Evolutionary conservation across 1,140 invertebrate species (phyloP).

Genomic region (Drosophila ficusphila): DNA sequence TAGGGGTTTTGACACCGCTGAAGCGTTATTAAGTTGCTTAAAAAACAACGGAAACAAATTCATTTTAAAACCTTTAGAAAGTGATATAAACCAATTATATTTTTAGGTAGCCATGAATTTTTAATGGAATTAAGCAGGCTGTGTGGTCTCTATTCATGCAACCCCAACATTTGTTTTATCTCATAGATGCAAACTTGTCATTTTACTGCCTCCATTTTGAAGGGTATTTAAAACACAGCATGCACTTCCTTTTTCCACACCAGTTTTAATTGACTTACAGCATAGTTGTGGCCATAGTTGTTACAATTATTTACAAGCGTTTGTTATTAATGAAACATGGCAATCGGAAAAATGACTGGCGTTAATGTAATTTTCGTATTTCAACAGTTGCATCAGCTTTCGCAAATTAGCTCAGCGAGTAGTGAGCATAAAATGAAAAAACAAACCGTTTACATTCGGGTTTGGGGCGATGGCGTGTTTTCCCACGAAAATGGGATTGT

Average conservation of each 20-base stretch:
- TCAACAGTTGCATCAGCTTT: slow-evolving; percentile 32
- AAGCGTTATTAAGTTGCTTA: background rate
- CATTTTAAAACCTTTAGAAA: too few relatives aligned
- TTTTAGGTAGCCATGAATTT: too few relatives aligned
- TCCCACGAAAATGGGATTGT: slow-evolving; percentile 18
- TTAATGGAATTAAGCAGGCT: too few relatives aligned
- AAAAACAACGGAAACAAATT: too few relatives aligned
- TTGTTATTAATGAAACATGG: slow-evolving; percentile 17
- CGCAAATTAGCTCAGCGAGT: slow-evolving; percentile 14
- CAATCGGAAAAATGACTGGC: slow-evolving; percentile 29
- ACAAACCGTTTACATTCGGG: slow-evolving; percentile 1
- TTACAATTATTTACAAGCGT: slow-evolving; percentile 11
- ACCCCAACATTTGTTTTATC: background rate
- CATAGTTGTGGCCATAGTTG: slow-evolving; percentile 18
- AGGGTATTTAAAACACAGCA: slow-evolving; percentile 3
- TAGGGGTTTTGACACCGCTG: background rate
- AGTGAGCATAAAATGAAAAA: slow-evolving; percentile 4
- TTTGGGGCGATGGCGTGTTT: slow-evolving; percentile 7
- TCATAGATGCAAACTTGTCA: too few relatives aligned
- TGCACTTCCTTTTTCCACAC: background rate
- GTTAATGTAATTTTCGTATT: slow-evolving; percentile 34
- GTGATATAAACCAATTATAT: too few relatives aligned
- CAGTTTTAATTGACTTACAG: slow-evolving; percentile 36
- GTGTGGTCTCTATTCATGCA: too few relatives aligned
- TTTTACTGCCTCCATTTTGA: background rate